Percentiles rank a stretch among this genome's conserved stretches.
Conservation (phyloP, 2,113 vertebrate species). For the Atractosteus spatula region DNA sequence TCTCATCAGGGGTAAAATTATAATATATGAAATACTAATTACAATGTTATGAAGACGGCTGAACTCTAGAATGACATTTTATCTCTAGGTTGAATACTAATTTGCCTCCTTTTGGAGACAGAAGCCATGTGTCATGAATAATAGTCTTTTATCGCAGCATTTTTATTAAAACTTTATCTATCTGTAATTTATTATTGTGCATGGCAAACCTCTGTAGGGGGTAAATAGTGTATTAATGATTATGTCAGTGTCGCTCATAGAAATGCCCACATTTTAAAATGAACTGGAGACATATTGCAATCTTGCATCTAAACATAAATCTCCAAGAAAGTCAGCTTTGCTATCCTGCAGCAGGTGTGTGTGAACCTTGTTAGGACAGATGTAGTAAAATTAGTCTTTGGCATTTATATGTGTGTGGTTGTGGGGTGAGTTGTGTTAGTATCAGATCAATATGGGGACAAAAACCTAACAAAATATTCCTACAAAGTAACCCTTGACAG, state of each 20-base stretch:
- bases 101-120: constrained; percentile 54
- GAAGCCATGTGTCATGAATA: constrained; percentile 33
- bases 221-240: constrained; percentile 18
- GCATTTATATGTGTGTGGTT: no score
- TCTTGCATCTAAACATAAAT: no score
- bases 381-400: no score
- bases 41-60: constrained; percentile 73
- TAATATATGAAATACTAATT: constrained; percentile 79
- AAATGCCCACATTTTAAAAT: neutral
- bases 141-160: constrained; percentile 10
- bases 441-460: no score
- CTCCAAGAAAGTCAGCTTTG: no score
- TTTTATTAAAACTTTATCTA: constrained; percentile 19
- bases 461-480: no score
- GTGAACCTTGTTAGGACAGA: no score
- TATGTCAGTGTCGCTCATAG: constrained; percentile 1
- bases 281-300: neutral
- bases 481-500: no score
- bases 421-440: no score
- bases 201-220: constrained; percentile 3
- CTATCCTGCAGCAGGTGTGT: no score
- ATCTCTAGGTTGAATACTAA: constrained; percentile 68
- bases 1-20: constrained; percentile 76
- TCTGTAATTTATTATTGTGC: constrained; percentile 5
- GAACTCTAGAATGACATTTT: constrained; percentile 69